Percentiles rank a stretch among this genome's conserved stretches.
phyloP scores from a whole-genome alignment of 2,113 vertebrate species.

The Enhydra lutris region DNA sequence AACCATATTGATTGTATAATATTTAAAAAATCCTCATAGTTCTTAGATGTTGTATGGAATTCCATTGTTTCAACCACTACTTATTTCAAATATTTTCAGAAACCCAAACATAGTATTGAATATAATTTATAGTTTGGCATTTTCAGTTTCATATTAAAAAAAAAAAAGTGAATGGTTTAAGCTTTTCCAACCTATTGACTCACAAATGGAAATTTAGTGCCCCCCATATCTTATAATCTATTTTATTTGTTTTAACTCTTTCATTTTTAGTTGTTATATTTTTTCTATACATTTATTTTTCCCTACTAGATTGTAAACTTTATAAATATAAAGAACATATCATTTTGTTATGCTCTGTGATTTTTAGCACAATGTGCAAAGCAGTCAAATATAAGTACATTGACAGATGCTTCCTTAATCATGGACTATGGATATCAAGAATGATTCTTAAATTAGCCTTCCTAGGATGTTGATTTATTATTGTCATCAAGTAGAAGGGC shows the following conservation, averaged over 20 bases:
- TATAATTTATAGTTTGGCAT: background rate
- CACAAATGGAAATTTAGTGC: background rate
- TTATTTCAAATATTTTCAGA: background rate
- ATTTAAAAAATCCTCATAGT: background rate
- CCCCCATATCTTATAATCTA: background rate
- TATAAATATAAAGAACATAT: background rate
- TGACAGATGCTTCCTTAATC: background rate
- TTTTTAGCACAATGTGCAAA: background rate
- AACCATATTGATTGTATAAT: background rate
- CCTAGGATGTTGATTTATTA: conserved; percentile 27
- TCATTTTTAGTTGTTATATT: background rate
- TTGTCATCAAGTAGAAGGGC: background rate
- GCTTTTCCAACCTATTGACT: background rate
- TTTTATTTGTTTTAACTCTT: background rate
- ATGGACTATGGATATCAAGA: background rate
- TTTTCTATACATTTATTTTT: background rate
- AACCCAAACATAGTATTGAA: background rate
- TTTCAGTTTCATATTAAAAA: background rate
- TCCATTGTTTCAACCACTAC: background rate
- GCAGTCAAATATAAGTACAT: background rate
- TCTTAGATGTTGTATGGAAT: background rate
- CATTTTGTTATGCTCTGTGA: background rate
- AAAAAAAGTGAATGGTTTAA: background rate
- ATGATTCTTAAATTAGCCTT: background rate
- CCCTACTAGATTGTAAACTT: background rate